These are phyloP conservation scores for Cephalopholis sonnerati DNA, from an alignment of 2,113 vertebrate genomes.

Conservation along the genomic window DNA sequence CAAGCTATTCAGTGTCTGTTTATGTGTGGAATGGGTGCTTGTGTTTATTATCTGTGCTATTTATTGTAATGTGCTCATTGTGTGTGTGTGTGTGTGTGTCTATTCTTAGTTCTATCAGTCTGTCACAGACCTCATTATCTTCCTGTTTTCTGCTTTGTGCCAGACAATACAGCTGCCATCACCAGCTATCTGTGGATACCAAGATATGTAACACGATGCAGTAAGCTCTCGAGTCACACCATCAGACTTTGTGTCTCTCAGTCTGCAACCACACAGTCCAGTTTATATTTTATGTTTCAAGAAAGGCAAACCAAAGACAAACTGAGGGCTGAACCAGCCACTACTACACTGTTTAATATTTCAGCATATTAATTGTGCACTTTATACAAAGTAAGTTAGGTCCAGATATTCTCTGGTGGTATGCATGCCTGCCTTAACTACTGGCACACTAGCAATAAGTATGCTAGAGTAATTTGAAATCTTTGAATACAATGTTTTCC, in stretches of 20 bases:
- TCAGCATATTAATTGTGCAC: too few relatives aligned
- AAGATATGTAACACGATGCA: constrained; percentile 28
- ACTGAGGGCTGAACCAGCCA: too few relatives aligned
- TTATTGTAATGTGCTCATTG: background rate
- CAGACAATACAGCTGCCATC: constrained; percentile 15
- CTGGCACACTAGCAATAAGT: too few relatives aligned
- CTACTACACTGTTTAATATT: too few relatives aligned
- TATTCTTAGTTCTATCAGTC: background rate
- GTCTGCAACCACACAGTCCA: background rate
- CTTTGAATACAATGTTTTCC: too few relatives aligned
- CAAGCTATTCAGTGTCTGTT: background rate
- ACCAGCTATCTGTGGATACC: background rate
- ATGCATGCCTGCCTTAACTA: too few relatives aligned
- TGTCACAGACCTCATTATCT: constrained; percentile 14
- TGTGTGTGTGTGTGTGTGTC: background rate
- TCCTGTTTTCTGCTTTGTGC: background rate
- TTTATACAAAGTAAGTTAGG: too few relatives aligned
- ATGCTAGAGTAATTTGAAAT: too few relatives aligned
- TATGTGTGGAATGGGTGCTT: background rate
- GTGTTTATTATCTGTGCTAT: background rate
- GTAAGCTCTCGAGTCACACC: background rate
- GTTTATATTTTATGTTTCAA: background rate
- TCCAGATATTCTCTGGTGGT: too few relatives aligned
- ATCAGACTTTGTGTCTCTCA: background rate
- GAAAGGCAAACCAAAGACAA: too few relatives aligned